These are phyloP conservation scores for Naso thynnoides DNA, from an alignment of 2,797 vertebrate genomes.

Conservation along the genomic window DNA sequence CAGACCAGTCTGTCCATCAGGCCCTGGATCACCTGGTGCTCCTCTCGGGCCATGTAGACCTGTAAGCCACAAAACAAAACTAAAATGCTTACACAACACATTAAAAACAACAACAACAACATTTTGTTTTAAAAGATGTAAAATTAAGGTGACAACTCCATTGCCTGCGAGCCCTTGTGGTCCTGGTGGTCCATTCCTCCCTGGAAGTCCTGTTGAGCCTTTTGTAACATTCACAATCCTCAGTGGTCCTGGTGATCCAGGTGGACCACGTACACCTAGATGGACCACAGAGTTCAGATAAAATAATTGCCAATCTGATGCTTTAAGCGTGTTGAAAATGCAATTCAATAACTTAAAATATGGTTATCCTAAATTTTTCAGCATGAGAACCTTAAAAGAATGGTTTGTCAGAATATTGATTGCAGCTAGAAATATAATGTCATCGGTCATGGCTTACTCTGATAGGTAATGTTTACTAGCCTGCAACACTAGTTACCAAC, in stretches of 20 bases:
- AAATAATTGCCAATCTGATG: background rate
- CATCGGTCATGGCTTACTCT: no score
- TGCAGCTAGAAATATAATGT: no score
- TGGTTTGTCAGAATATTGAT: no score
- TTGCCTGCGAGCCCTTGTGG: conserved; percentile 60
- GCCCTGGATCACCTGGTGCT: conserved; percentile 52
- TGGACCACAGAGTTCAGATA: conserved; percentile 19
- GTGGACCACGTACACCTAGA: conserved; percentile 54
- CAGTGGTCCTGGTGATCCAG: conserved; percentile 43
- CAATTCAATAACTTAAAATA: no score
- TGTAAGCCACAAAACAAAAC: conserved; percentile 29
- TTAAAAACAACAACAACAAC: background rate
- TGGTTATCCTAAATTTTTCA: no score
- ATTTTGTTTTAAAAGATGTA: background rate
- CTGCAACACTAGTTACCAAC: no score
- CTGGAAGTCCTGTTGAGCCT: conserved; percentile 49
- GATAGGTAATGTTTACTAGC: no score
- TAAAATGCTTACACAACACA: no score
- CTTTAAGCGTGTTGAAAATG: background rate
- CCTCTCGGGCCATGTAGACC: conserved; percentile 62
- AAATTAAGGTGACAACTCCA: conserved; percentile 2
- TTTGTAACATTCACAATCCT: background rate
- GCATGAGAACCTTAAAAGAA: no score
- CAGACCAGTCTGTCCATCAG: conserved; percentile 50
- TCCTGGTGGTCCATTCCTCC: conserved; percentile 48